Evolutionary conservation across 2,888 invertebrate species (phyloP), one percentile per base, ranked within the genome.

Genomic region (Rhorus exstirpatorius): DNA sequence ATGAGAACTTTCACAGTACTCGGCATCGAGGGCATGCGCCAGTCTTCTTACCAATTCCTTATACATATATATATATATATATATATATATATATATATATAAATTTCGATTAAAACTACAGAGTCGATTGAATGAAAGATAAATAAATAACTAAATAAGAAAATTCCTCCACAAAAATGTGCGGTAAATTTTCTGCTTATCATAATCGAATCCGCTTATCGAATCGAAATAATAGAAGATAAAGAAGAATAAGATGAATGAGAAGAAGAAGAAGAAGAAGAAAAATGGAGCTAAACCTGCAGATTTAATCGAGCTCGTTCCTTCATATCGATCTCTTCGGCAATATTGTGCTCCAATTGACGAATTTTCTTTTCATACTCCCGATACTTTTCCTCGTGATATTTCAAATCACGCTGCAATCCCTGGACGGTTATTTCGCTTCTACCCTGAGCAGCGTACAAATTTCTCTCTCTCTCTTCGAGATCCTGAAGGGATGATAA

Each of bases 361-460:
- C 97, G 94, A 58, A 96, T 93, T 91, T 96, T 97, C 88, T 96
- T 95, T 87, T 97, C 96, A 68, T 97, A 93, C 85, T 97, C 97
- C 87, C 96, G 96, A 51, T 95, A 94, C 90, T 96, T 96, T 67
- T 97, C 97, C 89, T 97, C 97, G 86, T 96, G 95, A 86, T 94
- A 94, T 24, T 96, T 95, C 84, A 95, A 95, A 87, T 96, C 97
- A 81, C 97, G 94, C 87, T 97, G 96, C 65, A 97, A 93, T 0
- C 96, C 96, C 89, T 97, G 96, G 55, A 97, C 93, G 1, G 96
- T 95, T 79, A 96, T 94, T 88, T 97, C 97, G 83, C 94, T 95
- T 84, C 96, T 93, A 0, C 95, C 95, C 81, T 95, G 95, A 0
- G 87, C 85, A 0, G 94, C 94, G 84, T 96, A 96, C 14, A 97